phyloP scores from a whole-genome alignment of 2,113 vertebrate species.

The Tenrec ecaudatus region DNA sequence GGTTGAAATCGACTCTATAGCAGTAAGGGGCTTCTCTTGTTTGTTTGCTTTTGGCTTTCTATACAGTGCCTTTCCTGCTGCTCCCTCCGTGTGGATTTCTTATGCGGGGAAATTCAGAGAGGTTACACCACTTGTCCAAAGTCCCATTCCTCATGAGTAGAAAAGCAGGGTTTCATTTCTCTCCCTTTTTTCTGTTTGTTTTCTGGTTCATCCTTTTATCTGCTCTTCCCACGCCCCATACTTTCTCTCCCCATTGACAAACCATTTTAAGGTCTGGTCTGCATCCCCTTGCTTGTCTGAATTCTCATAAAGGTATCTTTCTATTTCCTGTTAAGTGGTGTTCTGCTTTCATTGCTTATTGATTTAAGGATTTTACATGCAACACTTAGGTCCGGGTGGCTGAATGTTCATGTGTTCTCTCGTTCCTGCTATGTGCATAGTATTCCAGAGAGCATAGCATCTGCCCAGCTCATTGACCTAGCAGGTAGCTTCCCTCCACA shows the following conservation, averaged over 20 bases:
- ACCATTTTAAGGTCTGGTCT: not conserved
- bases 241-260: not conserved
- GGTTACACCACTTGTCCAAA: not conserved
- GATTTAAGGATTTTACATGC: not conserved
- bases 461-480: not conserved
- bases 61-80: not conserved
- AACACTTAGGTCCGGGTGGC: not conserved
- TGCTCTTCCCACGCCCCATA: not conserved
- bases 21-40: too few relatives aligned
- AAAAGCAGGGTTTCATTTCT: not conserved
- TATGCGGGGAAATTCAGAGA: conserved; percentile 16
- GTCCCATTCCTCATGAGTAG: not conserved
- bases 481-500: not conserved
- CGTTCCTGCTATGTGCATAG: not conserved
- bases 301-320: not conserved
- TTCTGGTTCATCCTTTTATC: not conserved
- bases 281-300: not conserved
- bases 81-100: not conserved
- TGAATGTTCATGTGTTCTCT: not conserved
- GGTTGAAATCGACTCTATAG: too few relatives aligned
- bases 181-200: not conserved
- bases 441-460: not conserved
- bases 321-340: conserved; percentile 25
- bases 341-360: not conserved
- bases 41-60: not conserved